Percentiles rank a stretch among this genome's conserved stretches.
Conservation (phyloP, 2,797 vertebrate genomes). For the Peromyscus eremicus region DNA sequence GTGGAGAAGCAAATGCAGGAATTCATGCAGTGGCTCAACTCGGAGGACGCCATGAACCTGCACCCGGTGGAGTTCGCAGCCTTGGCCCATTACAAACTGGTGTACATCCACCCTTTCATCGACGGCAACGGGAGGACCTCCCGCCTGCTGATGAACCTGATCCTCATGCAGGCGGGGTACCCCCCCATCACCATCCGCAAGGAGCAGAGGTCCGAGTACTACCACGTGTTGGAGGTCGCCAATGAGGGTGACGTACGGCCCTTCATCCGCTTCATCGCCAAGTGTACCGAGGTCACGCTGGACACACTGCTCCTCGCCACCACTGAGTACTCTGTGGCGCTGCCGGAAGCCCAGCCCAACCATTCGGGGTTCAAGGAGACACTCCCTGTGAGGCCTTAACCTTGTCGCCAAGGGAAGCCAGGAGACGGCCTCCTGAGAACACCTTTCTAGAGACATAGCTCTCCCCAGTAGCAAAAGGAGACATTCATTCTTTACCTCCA, state of each 20-base stretch:
- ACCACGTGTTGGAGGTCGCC: slow-evolving; percentile 93
- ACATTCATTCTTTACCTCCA: slow-evolving; percentile 76
- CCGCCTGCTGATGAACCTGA: slow-evolving; percentile 97
- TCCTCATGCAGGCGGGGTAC: slow-evolving; percentile 97
- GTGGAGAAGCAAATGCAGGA: slow-evolving; percentile 96
- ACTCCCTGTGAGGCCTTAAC: slow-evolving; percentile 93
- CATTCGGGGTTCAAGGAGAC: slow-evolving; percentile 91
- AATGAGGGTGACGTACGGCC: slow-evolving; percentile 97
- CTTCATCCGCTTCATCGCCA: slow-evolving; percentile 98
- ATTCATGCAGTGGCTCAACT: slow-evolving; percentile 97
- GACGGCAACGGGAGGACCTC: slow-evolving; percentile 98
- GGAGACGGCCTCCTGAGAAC: accelerated
- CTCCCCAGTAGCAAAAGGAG: slow-evolving; percentile 37
- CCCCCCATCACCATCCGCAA: slow-evolving; percentile 97
- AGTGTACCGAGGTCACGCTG: slow-evolving; percentile 96
- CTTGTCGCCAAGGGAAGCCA: neutral
- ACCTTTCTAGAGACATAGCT: slow-evolving; percentile 58
- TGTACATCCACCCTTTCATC: slow-evolving; percentile 97
- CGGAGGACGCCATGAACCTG: slow-evolving; percentile 94
- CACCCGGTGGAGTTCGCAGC: slow-evolving; percentile 98
- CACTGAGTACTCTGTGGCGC: slow-evolving; percentile 93
- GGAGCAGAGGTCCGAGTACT: slow-evolving; percentile 97
- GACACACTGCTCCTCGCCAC: slow-evolving; percentile 97
- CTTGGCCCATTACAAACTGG: slow-evolving; percentile 97
- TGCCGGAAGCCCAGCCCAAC: slow-evolving; percentile 92